Conservation (phyloP, 2,113 vertebrate species). For the Rhabdomys dilectus region DNA sequence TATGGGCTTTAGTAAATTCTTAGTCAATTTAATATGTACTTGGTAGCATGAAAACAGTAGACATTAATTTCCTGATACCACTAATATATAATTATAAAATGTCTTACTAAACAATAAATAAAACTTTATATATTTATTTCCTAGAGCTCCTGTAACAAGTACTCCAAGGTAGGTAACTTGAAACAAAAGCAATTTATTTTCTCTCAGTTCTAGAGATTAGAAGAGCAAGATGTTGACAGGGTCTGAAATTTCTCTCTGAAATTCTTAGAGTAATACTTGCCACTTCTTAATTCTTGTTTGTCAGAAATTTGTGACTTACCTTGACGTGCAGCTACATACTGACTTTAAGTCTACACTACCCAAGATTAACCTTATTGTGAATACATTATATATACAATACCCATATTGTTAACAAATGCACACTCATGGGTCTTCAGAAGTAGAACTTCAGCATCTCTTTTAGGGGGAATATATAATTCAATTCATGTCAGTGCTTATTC, state of each 20-base stretch:
- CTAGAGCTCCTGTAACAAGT: not conserved
- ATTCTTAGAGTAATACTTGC: not conserved
- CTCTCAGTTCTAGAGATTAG: not conserved
- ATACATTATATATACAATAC: not conserved
- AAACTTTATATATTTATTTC: not conserved
- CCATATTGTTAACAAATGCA: not conserved
- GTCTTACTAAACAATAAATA: not conserved
- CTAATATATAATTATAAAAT: not conserved
- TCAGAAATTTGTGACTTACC: not conserved
- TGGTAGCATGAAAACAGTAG: not conserved
- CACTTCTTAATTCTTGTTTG: not conserved
- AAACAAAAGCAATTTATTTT: not conserved
- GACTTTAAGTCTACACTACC: not conserved
- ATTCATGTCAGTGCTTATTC: not conserved
- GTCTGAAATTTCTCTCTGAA: not conserved
- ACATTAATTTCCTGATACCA: not conserved
- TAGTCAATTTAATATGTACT: not conserved
- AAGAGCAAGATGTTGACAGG: not conserved
- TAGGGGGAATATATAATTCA: not conserved
- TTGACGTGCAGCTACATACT: not conserved
- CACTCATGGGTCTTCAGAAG: not conserved
- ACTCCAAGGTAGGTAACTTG: not conserved
- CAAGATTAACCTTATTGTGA: not conserved
- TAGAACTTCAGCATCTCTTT: not conserved
- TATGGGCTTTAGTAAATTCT: not conserved